A percentile compares a stretch with the other conserved stretches of the same genome.
These are phyloP conservation scores for Eupristina koningsbergeri DNA, from an alignment of 1,140 invertebrate species.

Conservation along the genomic window DNA sequence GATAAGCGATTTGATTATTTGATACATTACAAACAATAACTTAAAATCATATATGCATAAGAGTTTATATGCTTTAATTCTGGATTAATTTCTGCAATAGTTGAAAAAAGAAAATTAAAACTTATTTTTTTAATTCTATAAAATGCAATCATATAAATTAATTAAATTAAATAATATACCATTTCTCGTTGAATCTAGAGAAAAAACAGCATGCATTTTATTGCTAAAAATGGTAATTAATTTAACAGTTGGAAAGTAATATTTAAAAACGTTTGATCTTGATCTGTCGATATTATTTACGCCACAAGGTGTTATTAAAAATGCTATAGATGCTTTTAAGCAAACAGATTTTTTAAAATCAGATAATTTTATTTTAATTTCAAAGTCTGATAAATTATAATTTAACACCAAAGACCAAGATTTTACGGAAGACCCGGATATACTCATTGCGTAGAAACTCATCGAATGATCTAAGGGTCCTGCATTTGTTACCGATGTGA, in stretches of 20 bases:
- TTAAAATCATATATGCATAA: slow-evolving; percentile 35
- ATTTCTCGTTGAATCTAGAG: slow-evolving; percentile 13
- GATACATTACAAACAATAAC: slow-evolving; percentile 11
- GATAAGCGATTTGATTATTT: too few relatives aligned
- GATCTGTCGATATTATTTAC: slow-evolving; percentile 9
- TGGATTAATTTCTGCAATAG: slow-evolving; percentile 20
- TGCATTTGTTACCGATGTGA: slow-evolving; percentile 16
- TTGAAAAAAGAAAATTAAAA: slow-evolving; percentile 2
- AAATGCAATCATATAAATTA: neutral
- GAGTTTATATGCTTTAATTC: slow-evolving; percentile 23
- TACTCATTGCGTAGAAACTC: slow-evolving; percentile 38
- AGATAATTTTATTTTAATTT: slow-evolving; percentile 14
- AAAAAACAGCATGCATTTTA: slow-evolving; percentile 19
- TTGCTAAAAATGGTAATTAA: slow-evolving; percentile 36
- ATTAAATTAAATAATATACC: slow-evolving; percentile 1
- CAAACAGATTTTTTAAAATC: slow-evolving; percentile 21
- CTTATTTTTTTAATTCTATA: neutral
- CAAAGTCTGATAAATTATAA: neutral
- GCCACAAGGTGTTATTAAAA: slow-evolving; percentile 18
- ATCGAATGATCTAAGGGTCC: neutral
- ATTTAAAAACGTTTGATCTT: slow-evolving; percentile 7
- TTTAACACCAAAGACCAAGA: slow-evolving; percentile 38
- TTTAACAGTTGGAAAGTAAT: slow-evolving; percentile 5
- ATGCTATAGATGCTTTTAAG: slow-evolving; percentile 14
- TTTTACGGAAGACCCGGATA: slow-evolving; percentile 23